Percentiles rank a stretch among this genome's conserved stretches.
Conservation (phyloP, 2,797 vertebrate genomes). For the Bucorvus abyssinicus region DNA sequence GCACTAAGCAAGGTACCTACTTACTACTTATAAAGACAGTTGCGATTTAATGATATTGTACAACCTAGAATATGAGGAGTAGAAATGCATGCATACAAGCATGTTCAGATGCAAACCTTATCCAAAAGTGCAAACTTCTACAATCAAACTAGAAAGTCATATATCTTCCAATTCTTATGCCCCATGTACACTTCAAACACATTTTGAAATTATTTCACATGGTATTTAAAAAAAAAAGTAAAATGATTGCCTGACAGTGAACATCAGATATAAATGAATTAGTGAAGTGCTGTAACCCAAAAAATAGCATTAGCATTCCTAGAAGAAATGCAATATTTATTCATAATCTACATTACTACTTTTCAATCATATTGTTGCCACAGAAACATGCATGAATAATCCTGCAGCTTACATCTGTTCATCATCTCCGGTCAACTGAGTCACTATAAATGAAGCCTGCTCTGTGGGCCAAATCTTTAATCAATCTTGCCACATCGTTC, state of each 20-base stretch:
- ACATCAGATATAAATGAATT: conserved; percentile 1
- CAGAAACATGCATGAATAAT: conserved; percentile 44
- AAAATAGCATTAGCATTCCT: background rate
- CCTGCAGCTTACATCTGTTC: conserved; percentile 53
- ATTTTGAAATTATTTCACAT: background rate
- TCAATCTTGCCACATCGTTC: background rate
- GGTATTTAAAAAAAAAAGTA: background rate
- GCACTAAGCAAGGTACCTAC: background rate
- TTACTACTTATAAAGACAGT: background rate
- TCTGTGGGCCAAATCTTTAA: conserved; percentile 42
- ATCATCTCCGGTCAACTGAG: conserved; percentile 35
- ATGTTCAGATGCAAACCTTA: background rate
- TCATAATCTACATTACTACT: conserved; percentile 45
- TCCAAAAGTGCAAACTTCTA: background rate
- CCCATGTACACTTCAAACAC: background rate
- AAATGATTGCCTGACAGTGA: background rate
- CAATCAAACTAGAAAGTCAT: background rate
- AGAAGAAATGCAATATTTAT: conserved; percentile 65
- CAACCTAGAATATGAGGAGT: background rate
- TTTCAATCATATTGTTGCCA: conserved; percentile 44
- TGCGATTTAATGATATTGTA: background rate
- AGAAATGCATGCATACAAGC: background rate
- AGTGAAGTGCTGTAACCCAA: background rate
- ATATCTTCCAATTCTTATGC: background rate
- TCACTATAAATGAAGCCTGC: conserved; percentile 34